phyloP scores from a whole-genome alignment of 2,113 vertebrate species.

The Strigops habroptila region DNA sequence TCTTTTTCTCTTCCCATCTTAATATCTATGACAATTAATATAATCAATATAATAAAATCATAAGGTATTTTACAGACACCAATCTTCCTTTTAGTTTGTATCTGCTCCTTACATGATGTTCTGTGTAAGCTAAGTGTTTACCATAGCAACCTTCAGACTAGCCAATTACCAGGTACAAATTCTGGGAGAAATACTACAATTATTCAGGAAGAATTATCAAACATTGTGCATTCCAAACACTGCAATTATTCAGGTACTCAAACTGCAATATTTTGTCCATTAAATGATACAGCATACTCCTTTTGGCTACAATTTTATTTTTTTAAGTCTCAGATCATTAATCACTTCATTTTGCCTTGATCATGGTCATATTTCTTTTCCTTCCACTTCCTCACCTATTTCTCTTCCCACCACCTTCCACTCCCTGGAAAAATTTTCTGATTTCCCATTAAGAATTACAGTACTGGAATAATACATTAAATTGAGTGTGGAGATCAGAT shows the following conservation, averaged over 20 bases:
- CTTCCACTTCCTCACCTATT: neutral
- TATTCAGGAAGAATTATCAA: constrained; percentile 58
- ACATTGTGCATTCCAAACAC: neutral
- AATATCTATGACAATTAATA: neutral
- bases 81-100: neutral
- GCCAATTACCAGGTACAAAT: constrained; percentile 34
- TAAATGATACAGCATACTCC: neutral
- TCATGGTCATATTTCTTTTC: neutral
- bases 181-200: constrained; percentile 2
- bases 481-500: neutral
- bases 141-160: constrained; percentile 44
- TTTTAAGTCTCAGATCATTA: neutral
- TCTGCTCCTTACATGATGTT: neutral
- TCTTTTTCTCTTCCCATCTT: neutral
- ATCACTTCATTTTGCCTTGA: neutral
- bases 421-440: neutral
- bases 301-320: neutral
- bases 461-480: neutral
- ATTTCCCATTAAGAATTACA: neutral
- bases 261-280: constrained; percentile 51
- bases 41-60: neutral
- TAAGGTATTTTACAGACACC: neutral
- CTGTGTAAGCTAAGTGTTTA: neutral
- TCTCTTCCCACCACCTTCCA: neutral
- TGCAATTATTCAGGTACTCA: constrained; percentile 60